phyloP scores from a whole-genome alignment of 2,113 vertebrate genomes.

The Catharus bicknelli region DNA sequence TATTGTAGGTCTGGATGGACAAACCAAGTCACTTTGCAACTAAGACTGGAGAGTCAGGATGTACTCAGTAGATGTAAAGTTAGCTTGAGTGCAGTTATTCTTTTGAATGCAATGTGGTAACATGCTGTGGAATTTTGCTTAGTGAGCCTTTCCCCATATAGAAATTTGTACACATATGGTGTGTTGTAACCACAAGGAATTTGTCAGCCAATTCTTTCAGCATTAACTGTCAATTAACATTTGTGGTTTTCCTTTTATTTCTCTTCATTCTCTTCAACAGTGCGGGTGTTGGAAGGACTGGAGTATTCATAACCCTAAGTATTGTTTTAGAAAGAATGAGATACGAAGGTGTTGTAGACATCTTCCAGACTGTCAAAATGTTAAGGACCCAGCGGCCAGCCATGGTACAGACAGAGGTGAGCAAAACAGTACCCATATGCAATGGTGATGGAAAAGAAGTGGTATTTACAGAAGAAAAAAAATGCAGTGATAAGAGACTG shows the following conservation, averaged over 20 bases:
- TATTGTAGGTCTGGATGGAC: not conserved
- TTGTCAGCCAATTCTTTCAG: not conserved
- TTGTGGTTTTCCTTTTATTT: not conserved
- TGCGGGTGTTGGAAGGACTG: constrained; percentile 95
- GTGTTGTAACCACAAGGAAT: not conserved
- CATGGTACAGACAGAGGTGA: constrained; percentile 99
- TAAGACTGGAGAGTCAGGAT: not conserved
- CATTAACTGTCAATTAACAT: not conserved
- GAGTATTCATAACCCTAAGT: constrained; percentile 98
- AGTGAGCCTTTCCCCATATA: not conserved
- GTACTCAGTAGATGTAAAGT: not conserved
- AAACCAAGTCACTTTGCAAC: not conserved
- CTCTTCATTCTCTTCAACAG: constrained; percentile 65
- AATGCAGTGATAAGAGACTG: not conserved
- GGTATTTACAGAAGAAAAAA: not conserved
- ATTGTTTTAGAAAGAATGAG: constrained; percentile 99
- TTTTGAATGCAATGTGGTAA: not conserved
- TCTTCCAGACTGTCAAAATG: constrained; percentile 99
- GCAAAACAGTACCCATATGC: not conserved
- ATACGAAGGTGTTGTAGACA: constrained; percentile 99
- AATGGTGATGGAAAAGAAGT: not conserved
- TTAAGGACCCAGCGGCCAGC: constrained; percentile 96
- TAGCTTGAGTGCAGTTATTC: not conserved
- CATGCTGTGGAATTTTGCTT: constrained; percentile 6
- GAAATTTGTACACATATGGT: not conserved